These are phyloP conservation scores for Myathropa florea DNA, from an alignment of 2,888 invertebrate species.

Conservation along the genomic window DNA sequence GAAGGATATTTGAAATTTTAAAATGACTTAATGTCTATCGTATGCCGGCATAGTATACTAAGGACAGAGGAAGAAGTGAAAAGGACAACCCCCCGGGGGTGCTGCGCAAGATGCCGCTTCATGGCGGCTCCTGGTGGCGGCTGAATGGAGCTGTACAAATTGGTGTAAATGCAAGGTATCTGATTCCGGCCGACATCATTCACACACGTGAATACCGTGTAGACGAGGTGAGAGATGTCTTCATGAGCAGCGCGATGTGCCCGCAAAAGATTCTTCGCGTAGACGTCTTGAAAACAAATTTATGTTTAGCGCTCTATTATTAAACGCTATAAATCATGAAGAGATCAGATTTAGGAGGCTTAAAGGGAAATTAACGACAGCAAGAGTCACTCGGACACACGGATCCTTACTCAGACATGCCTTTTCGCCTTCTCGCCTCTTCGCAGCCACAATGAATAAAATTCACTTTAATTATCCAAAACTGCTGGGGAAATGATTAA, in stretches of 20 bases:
- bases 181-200: constrained; percentile 32
- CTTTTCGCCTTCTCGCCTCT: neutral
- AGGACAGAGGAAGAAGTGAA: neutral
- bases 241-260: constrained; percentile 41
- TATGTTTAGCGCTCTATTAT: constrained; percentile 70
- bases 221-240: constrained; percentile 59
- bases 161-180: constrained; percentile 47
- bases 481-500: constrained; percentile 21
- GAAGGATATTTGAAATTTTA: constrained; percentile 50
- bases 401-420: constrained; percentile 14
- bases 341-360: constrained; percentile 66
- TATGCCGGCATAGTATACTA: neutral
- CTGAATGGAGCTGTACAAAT: constrained; percentile 31
- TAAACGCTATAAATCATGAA: constrained; percentile 71
- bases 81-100: constrained; percentile 52
- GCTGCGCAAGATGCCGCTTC: constrained; percentile 30
- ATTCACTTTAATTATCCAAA: constrained; percentile 60
- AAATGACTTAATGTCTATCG: constrained; percentile 63
- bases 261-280: constrained; percentile 38
- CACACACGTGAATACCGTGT: constrained; percentile 26
- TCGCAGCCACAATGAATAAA: constrained; percentile 32
- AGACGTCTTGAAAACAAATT: constrained; percentile 61
- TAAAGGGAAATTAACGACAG: constrained; percentile 66
- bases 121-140: constrained; percentile 52
- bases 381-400: constrained; percentile 37